Evolutionary conservation across 2,113 vertebrate species (phyloP), one percentile per base, ranked within the genome.

Genomic region (Gallinago media): DNA sequence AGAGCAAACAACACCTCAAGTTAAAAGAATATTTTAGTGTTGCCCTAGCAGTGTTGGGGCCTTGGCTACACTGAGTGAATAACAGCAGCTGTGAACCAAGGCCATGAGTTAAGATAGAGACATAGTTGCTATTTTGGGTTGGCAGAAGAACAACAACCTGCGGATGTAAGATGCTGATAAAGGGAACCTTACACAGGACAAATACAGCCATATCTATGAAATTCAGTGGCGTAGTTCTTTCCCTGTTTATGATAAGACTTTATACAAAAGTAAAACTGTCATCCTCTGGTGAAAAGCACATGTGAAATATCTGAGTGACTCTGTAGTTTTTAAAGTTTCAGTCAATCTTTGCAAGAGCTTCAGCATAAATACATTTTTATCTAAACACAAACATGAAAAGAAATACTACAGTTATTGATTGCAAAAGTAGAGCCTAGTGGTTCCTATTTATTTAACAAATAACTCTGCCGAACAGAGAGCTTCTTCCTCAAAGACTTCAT

Each of bases 401-500:
- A 95, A 94, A 67, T 89, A 63, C 38, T 67, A n/a, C 22, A 85
- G 58, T 65, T 89, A 90, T 9, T 46, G 61, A 82, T 15, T 92
- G 54, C 58, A 72, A 61, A 94, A 90, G 52, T 31, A 79, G 40
- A 65, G 81, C 23, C 62, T 56, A 58, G 34, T 79, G 44, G 66
- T 92, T 93, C 47, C 66, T 88, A 25, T 82, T 91, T 89, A 75
- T 87, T 93, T 82, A 94, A 88, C 27, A 92, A 91, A 78, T 68
- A 93, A 82, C 47, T 88, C 65, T 79, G 66, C 82, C 85, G 87
- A 89, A 95, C 44, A 93, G 66, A 87, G 22, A 88, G 31, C 11
- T 83, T 66, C 74, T 66, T 93, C 88, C 78, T 95, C 94, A 93
- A 92, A 90, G 87, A 79, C 75, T 90, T 88, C 36, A 88, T 90